phyloP scores from a whole-genome alignment of 2,797 vertebrate species.

The Oreochromis grahami region DNA sequence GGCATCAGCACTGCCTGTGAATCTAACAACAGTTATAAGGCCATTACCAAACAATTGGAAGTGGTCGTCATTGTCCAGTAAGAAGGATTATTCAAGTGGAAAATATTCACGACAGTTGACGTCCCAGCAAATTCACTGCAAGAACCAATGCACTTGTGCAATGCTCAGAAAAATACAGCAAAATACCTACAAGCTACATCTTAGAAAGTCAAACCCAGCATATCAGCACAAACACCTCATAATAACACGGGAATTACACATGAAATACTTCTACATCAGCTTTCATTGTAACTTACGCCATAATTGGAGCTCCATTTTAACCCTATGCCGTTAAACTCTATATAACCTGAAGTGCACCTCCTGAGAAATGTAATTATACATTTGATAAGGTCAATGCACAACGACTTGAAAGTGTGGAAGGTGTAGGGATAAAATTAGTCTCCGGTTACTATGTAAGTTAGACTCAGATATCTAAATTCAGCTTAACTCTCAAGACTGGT shows the following conservation, averaged over 20 bases:
- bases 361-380: neutral
- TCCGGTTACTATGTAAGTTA: neutral
- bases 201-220: neutral
- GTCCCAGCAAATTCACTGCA: neutral
- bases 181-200: no score
- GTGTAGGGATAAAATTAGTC: neutral
- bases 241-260: neutral
- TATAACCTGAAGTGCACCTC: neutral
- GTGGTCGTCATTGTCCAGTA: neutral
- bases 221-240: neutral
- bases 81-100: neutral
- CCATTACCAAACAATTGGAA: neutral
- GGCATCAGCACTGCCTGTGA: rapidly evolving
- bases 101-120: rapidly evolving
- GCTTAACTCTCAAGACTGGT: neutral
- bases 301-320: neutral
- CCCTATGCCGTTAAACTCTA: neutral
- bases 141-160: neutral
- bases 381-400: neutral
- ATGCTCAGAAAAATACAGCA: neutral
- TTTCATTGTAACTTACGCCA: neutral
- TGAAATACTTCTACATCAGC: neutral
- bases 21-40: neutral
- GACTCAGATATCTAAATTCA: neutral
- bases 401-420: neutral